Conservation (phyloP, 2,888 invertebrate genomes). For the Vannuccia rotundouncinata region DNA sequence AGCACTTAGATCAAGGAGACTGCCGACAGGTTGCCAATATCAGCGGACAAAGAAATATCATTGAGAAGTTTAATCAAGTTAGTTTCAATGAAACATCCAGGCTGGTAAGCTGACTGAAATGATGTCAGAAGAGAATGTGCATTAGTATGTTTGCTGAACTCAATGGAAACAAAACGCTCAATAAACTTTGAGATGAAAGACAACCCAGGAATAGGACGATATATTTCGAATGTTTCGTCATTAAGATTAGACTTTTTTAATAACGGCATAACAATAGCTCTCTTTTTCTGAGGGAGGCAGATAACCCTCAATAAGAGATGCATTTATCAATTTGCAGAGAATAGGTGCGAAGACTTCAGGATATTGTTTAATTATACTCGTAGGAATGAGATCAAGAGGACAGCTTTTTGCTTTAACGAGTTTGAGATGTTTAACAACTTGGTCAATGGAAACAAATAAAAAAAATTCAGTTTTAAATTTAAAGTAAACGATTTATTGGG, state of each 20-base stretch:
- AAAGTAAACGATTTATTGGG: slow-evolving; percentile 7
- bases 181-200: neutral
- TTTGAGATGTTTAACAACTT: slow-evolving; percentile 1
- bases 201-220: neutral
- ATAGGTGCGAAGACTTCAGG: neutral
- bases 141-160: neutral
- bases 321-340: neutral
- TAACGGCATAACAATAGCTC: neutral
- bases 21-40: neutral
- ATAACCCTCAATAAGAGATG: neutral
- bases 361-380: slow-evolving; percentile 20
- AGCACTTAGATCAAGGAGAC: neutral
- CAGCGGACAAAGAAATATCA: neutral
- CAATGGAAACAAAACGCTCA: neutral
- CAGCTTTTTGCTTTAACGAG: slow-evolving; percentile 15
- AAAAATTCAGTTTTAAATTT: slow-evolving; percentile 1
- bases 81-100: neutral
- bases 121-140: neutral
- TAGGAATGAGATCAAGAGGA: slow-evolving; percentile 12
- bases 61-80: neutral
- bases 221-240: neutral
- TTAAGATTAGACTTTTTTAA: neutral
- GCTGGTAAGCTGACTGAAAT: neutral
- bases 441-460: neutral
- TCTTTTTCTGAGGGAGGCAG: neutral